phyloP scores from a whole-genome alignment of 2,113 vertebrate genomes.

The Aldabrachelys gigantea region DNA sequence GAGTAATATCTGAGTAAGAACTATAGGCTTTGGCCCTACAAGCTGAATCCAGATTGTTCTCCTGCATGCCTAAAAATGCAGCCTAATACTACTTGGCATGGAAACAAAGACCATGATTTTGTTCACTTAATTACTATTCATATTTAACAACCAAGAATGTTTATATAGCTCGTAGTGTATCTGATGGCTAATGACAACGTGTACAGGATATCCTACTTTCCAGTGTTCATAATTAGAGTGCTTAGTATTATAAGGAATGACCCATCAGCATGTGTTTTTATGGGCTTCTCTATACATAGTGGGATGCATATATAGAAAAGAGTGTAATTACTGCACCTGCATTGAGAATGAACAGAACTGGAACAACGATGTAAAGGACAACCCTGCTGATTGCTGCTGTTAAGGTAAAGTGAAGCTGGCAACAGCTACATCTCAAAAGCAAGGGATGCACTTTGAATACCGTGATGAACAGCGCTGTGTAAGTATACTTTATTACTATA shows the following conservation, averaged over 20 bases:
- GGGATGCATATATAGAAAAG: neutral
- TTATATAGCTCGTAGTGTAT: neutral
- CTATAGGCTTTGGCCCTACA: neutral
- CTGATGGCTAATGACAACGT: neutral
- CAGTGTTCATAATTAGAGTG: neutral
- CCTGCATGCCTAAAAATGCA: neutral
- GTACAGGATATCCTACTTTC: neutral
- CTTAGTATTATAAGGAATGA: neutral
- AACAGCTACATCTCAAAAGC: neutral
- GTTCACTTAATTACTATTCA: neutral
- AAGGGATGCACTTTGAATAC: neutral
- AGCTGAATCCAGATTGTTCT: neutral
- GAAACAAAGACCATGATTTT: neutral
- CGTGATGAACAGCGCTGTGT: neutral
- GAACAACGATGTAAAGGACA: neutral
- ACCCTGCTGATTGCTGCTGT: neutral
- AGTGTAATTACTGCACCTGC: neutral
- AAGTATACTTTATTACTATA: neutral
- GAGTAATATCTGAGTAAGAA: conserved; percentile 59
- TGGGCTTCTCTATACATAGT: neutral
- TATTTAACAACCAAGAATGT: neutral
- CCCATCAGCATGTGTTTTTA: neutral
- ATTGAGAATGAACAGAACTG: neutral
- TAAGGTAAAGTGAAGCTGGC: neutral
- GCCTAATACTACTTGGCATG: neutral